These are phyloP conservation scores for Tryphoninae sp. DNA, from an alignment of 2,888 invertebrate genomes.

Conservation along the genomic window DNA sequence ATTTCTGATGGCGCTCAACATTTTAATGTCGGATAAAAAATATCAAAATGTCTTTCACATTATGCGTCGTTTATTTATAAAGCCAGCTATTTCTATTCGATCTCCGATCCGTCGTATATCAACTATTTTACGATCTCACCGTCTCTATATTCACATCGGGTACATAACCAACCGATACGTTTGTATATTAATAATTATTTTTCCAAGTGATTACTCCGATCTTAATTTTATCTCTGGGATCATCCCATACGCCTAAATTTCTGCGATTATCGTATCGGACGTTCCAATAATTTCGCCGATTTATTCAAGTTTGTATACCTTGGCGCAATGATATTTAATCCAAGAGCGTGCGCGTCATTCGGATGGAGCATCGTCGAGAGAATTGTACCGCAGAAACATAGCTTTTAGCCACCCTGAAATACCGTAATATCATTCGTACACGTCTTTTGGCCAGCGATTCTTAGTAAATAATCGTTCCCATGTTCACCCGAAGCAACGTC, in stretches of 20 bases:
- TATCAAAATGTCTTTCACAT: too few relatives aligned
- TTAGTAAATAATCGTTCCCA: slow-evolving; percentile 28
- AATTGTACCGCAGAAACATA: slow-evolving; percentile 30
- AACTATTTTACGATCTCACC: too few relatives aligned
- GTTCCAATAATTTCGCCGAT: neutral
- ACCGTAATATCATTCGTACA: slow-evolving; percentile 28
- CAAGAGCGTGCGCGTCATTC: neutral
- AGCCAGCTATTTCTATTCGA: too few relatives aligned
- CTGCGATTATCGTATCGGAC: neutral
- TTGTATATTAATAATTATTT: too few relatives aligned
- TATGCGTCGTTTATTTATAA: too few relatives aligned
- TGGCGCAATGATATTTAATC: slow-evolving; percentile 17
- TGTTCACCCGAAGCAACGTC: slow-evolving; percentile 13
- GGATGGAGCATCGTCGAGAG: slow-evolving; percentile 17
- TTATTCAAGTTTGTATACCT: neutral
- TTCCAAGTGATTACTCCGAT: too few relatives aligned
- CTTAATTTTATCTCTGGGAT: too few relatives aligned
- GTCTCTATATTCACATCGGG: too few relatives aligned
- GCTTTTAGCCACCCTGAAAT: neutral
- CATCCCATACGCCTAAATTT: neutral
- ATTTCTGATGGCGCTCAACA: too few relatives aligned
- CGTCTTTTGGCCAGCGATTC: neutral
- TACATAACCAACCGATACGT: too few relatives aligned
- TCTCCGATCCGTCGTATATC: too few relatives aligned
- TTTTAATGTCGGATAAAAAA: too few relatives aligned